Base-by-base conservation (phyloP, 2,888 invertebrate species). In the Sinhomidia bicolor region DNA sequence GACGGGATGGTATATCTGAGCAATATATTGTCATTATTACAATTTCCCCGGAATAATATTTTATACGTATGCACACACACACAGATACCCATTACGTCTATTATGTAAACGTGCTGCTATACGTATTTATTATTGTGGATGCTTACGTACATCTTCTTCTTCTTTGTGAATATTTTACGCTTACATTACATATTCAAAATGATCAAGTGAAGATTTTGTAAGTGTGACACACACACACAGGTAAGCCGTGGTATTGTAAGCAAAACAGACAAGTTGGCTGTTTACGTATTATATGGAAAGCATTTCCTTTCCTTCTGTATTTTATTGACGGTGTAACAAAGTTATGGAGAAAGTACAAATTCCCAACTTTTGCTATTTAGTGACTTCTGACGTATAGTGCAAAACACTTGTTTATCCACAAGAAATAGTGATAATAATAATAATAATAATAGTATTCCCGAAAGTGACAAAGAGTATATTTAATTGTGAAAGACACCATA, bases 11-110 rank as follows among this genome's bases (percentile, higher is more conserved):
- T 20, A 54, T 10, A 78, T 78, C 51, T 54, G 29, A 1, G 76
- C 76, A 76, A 76, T 76, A 76, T 51, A 76, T 76, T 76, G 76
- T 76, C 76, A 76, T 76, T 76, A 76, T 51, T 44, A 71, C n/a
- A n/a, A n/a, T 20, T 71, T 71, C 17, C 44, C 68, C 14, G 12
- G 60, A 60, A 54, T 10, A 10, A 60, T 26, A 68, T 41, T 68
- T 68, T 20, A 23, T 68, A 68, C 41, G 36, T n/a, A n/a, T n/a
- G n/a, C n/a, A n/a, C n/a, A n/a, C 68, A 65, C 65, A 65, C 65
- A 65, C 32, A 32, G 14, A 65, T 20, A 41, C 20, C 29, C 12
- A 12, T 26, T 68, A 41, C 20, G 41, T 5, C 36, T 17, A 41
- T 68, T 68, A 32, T 60, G 6, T 29, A 60, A 60, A 60, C 60